A percentile compares a stretch with the other conserved stretches of the same genome.
Conservation (phyloP, 2,888 invertebrate genomes). For the Tetanocera ferruginea region DNA sequence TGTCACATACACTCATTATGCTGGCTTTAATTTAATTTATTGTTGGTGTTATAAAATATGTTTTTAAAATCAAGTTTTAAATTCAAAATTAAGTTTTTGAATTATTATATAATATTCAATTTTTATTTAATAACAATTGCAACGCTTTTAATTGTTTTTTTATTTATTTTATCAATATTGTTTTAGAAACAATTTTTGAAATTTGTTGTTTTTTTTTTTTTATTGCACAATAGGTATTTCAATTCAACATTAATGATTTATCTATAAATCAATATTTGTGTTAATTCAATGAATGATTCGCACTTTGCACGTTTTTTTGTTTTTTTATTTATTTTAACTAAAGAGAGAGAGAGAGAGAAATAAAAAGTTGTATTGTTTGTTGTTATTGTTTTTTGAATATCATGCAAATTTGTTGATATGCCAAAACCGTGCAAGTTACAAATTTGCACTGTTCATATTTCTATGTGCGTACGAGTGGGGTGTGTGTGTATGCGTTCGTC, state of each 20-base stretch:
- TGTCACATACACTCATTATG: constrained; percentile 70
- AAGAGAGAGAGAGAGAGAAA: not conserved
- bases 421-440: not conserved
- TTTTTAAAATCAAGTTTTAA: constrained; percentile 15
- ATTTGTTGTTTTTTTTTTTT: constrained; percentile 21
- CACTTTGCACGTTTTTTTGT: constrained; percentile 32
- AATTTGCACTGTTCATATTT: not conserved
- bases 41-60: constrained; percentile 41
- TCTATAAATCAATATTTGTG: not conserved
- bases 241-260: not conserved
- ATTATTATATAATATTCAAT: constrained; percentile 30
- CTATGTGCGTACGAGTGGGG: not conserved
- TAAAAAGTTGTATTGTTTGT: not conserved
- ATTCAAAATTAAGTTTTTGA: not conserved
- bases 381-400: not conserved
- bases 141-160: constrained; percentile 20
- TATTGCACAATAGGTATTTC: constrained; percentile 37
- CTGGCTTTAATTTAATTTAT: constrained; percentile 37
- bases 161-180: not conserved
- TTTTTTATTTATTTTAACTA: too few relatives aligned
- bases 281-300: constrained; percentile 11
- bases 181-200: constrained; percentile 2
- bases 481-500: not conserved
- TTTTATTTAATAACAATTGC: constrained; percentile 20
- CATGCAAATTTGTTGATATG: not conserved